Conservation (phyloP, 2,797 vertebrate species). For the Anguilla megastoma region DNA sequence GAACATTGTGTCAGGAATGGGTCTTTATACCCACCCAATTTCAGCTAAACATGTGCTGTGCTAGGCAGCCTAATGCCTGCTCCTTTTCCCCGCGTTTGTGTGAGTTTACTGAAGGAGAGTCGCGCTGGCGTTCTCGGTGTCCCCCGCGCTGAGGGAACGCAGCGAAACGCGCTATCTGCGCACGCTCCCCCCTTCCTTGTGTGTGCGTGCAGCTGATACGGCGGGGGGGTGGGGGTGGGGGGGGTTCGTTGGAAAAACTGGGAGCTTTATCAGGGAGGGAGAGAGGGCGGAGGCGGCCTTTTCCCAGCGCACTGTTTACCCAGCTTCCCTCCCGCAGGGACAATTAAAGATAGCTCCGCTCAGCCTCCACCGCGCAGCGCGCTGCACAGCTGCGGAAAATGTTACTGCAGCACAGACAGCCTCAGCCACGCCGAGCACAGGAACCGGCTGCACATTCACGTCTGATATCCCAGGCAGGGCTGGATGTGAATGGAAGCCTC, state of each 20-base stretch:
- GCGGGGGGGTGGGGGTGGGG: background rate
- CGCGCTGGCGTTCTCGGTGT: background rate
- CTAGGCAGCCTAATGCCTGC: background rate
- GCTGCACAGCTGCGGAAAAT: constrained; percentile 56
- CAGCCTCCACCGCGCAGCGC: constrained; percentile 44
- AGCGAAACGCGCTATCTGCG: background rate
- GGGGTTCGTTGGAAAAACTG: constrained; percentile 31
- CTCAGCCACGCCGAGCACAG: constrained; percentile 2
- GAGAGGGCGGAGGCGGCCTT: constrained; percentile 48
- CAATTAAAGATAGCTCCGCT: constrained; percentile 53
- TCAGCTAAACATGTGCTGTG: background rate
- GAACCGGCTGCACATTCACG: background rate
- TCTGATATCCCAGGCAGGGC: background rate
- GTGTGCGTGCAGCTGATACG: constrained; percentile 7
- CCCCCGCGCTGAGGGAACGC: background rate
- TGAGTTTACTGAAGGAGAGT: too few relatives aligned
- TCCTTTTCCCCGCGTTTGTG: background rate
- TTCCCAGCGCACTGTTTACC: constrained; percentile 63
- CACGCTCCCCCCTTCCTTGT: background rate
- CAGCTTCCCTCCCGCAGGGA: constrained; percentile 59
- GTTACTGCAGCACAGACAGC: constrained; percentile 50
- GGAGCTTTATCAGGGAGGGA: constrained; percentile 44
- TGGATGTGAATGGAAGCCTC: background rate
- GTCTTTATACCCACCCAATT: background rate
- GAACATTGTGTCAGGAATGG: background rate